Evolutionary conservation across 2,797 vertebrate genomes (phyloP).

Genomic region (Remorina albescens): DNA sequence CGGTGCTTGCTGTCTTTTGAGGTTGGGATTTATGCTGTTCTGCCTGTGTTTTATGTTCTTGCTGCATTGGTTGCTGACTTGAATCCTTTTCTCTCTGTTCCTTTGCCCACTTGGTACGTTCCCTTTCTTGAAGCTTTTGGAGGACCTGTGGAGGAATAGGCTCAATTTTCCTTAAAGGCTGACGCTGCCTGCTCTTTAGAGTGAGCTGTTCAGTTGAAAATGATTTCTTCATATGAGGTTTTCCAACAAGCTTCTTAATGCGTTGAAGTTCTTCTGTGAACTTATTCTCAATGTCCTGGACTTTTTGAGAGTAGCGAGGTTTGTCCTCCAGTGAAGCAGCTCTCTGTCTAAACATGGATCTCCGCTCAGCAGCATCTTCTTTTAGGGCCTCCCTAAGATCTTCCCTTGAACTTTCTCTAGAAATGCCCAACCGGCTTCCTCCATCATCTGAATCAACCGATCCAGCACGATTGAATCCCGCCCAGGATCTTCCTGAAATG

Average conservation of each 20-base stretch:
- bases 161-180: conserved; percentile 81
- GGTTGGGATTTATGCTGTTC: conserved; percentile 52
- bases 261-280: conserved; percentile 95
- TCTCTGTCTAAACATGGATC: conserved; percentile 91
- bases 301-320: conserved; percentile 89
- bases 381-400: conserved; percentile 87
- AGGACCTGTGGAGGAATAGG: conserved; percentile 87
- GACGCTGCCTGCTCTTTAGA: conserved; percentile 81
- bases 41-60: conserved; percentile 48
- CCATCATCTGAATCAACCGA: conserved; percentile 92
- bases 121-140: conserved; percentile 86
- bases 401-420: conserved; percentile 89
- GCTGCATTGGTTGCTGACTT: conserved; percentile 65
- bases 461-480: conserved; percentile 91
- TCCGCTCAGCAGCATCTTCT: conserved; percentile 89
- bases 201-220: conserved; percentile 88
- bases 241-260: conserved; percentile 93
- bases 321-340: conserved; percentile 94
- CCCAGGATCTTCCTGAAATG: conserved; percentile 88
- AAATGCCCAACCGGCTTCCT: conserved; percentile 87
- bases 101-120: conserved; percentile 82
- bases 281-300: conserved; percentile 94
- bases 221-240: conserved; percentile 94
- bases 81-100: conserved; percentile 75
- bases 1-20: conserved; percentile 65